phyloP scores from a whole-genome alignment of 2,797 vertebrate genomes.

The Brachyalestes nurse region DNA sequence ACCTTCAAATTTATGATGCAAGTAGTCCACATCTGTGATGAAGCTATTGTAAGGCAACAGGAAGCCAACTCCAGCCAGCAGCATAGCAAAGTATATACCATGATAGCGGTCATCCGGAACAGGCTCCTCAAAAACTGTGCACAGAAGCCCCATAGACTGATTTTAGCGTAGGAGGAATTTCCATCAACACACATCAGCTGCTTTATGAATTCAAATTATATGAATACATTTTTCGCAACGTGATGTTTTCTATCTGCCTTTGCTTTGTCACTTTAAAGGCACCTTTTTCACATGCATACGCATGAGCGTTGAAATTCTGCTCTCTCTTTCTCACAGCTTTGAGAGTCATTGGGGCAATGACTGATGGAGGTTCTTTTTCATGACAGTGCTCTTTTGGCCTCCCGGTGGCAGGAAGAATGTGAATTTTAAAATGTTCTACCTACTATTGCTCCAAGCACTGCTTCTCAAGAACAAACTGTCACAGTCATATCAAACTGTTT shows the following conservation, averaged over 20 bases:
- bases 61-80: conserved; percentile 95
- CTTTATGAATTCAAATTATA: not conserved
- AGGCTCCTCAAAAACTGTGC: conserved; percentile 81
- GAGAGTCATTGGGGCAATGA: not conserved
- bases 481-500: not conserved
- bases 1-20: conserved; percentile 96
- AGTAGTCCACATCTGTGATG: conserved; percentile 95
- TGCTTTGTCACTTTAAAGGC: conserved; percentile 8
- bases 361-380: conserved; percentile 1
- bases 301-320: conserved; percentile 42
- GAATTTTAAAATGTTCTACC: not conserved
- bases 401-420: not conserved
- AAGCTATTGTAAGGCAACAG: conserved; percentile 98
- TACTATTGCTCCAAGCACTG: not conserved
- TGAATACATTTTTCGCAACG: not conserved
- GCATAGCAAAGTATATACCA: conserved; percentile 97
- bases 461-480: not conserved
- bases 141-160: conserved; percentile 27
- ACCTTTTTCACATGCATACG: conserved; percentile 19
- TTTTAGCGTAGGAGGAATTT: not conserved
- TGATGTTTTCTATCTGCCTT: not conserved
- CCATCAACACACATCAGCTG: not conserved
- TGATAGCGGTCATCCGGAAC: conserved; percentile 93
- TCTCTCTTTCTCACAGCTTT: not conserved
- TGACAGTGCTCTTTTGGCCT: not conserved